These are phyloP conservation scores for Alexandromys fortis DNA, from an alignment of 2,113 vertebrate species.

Conservation along the genomic window DNA sequence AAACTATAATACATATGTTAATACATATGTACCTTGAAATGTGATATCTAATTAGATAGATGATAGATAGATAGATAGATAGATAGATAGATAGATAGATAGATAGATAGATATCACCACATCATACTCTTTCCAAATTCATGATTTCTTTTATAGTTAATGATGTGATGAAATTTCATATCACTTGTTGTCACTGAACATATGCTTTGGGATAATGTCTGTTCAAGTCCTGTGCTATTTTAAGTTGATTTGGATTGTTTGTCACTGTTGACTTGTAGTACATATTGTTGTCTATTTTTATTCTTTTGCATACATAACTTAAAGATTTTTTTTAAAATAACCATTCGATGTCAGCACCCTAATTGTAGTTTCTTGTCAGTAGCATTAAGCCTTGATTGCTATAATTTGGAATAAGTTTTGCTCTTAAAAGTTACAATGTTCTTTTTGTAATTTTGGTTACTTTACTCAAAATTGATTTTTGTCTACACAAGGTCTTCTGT, in stretches of 20 bases:
- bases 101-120: background rate
- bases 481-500: accelerated
- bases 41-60: background rate
- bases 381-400: background rate
- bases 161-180: background rate
- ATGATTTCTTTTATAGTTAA: background rate
- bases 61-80: background rate
- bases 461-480: background rate
- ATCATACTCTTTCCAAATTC: background rate
- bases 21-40: background rate
- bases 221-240: background rate
- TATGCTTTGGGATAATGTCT: background rate
- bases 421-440: background rate
- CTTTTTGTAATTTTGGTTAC: background rate
- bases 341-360: background rate
- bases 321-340: background rate
- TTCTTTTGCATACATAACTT: background rate
- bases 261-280: background rate
- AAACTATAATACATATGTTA: background rate
- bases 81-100: background rate
- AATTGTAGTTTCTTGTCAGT: background rate
- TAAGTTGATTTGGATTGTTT: background rate
- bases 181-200: background rate
- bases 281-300: background rate
- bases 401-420: background rate